These are phyloP conservation scores for Zygaena filipendulae DNA, from an alignment of 2,888 invertebrate species.

Conservation along the genomic window DNA sequence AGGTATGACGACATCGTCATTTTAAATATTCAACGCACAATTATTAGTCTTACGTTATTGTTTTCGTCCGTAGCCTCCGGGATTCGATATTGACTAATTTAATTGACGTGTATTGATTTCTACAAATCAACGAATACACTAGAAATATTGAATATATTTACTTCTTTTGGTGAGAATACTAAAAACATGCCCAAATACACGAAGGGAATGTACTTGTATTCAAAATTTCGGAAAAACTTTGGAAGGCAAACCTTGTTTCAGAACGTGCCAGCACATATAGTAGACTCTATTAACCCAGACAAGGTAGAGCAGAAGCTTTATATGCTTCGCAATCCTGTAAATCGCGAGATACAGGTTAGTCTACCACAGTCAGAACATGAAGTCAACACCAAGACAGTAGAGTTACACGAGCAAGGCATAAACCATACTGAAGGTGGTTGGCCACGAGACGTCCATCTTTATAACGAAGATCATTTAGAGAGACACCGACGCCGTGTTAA, in stretches of 20 bases:
- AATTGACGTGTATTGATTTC: too few species aligned
- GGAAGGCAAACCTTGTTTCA: constrained; percentile 62
- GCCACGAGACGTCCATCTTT: constrained; percentile 78
- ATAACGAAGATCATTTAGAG: constrained; percentile 75
- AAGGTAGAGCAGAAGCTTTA: constrained; percentile 44
- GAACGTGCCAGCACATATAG: constrained; percentile 39
- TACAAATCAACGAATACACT: too few species aligned
- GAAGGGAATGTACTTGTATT: constrained; percentile 49
- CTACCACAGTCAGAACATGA: constrained; percentile 54
- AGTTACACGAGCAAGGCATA: constrained; percentile 71
- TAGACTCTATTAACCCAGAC: constrained; percentile 50
- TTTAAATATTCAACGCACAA: too few species aligned
- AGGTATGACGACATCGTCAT: too few species aligned
- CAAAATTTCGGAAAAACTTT: constrained; percentile 55
- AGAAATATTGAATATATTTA: too few species aligned
- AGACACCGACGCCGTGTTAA: constrained; percentile 82
- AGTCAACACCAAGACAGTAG: constrained; percentile 71
- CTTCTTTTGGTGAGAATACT: too few species aligned
- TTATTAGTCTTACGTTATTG: too few species aligned
- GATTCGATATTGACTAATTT: too few species aligned
- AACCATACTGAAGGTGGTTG: constrained; percentile 86
- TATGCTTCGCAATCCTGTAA: constrained; percentile 59
- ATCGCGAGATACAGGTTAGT: constrained; percentile 54
- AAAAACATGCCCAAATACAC: constrained; percentile 29
- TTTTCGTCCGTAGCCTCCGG: too few species aligned